phyloP scores from a whole-genome alignment of 2,888 invertebrate species.

The Iphiclides podalirius region DNA sequence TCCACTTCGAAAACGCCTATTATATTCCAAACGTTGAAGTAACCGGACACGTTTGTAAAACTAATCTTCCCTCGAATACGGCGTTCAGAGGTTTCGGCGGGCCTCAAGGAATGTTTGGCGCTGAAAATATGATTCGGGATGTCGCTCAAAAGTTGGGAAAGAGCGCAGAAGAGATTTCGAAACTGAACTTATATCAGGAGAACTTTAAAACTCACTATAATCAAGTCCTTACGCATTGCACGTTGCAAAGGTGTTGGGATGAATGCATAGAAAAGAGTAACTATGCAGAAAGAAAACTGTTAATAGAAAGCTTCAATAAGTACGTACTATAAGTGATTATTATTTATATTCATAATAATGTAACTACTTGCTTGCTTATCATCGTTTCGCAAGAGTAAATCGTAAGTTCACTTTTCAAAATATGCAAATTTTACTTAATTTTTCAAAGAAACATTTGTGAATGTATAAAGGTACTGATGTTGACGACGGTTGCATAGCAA shows the following conservation, averaged over 20 bases:
- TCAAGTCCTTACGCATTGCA: constrained; percentile 86
- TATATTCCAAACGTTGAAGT: constrained; percentile 86
- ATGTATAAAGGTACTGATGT: no score
- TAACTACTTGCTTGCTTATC: not conserved
- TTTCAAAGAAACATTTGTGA: no score
- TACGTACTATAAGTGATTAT: constrained; percentile 44
- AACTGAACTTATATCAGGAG: constrained; percentile 89
- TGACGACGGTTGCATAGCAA: no score
- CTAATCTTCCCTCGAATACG: constrained; percentile 94
- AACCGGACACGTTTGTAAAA: constrained; percentile 88
- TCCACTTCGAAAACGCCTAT: constrained; percentile 92
- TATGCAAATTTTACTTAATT: no score
- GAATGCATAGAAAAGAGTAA: constrained; percentile 86
- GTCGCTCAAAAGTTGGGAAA: constrained; percentile 85
- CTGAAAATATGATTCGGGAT: constrained; percentile 88
- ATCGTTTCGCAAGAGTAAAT: no score
- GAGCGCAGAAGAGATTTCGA: constrained; percentile 82
- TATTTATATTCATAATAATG: constrained; percentile 3
- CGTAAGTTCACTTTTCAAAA: no score
- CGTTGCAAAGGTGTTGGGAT: constrained; percentile 87
- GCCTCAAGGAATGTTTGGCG: constrained; percentile 94
- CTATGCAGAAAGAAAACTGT: constrained; percentile 77
- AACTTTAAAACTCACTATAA: constrained; percentile 89
- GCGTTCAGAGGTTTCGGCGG: constrained; percentile 96
- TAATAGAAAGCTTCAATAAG: constrained; percentile 86